A percentile compares a stretch with the other conserved stretches of the same genome.
Conservation (phyloP, 2,113 vertebrate species). For the Dasyurus viverrinus region DNA sequence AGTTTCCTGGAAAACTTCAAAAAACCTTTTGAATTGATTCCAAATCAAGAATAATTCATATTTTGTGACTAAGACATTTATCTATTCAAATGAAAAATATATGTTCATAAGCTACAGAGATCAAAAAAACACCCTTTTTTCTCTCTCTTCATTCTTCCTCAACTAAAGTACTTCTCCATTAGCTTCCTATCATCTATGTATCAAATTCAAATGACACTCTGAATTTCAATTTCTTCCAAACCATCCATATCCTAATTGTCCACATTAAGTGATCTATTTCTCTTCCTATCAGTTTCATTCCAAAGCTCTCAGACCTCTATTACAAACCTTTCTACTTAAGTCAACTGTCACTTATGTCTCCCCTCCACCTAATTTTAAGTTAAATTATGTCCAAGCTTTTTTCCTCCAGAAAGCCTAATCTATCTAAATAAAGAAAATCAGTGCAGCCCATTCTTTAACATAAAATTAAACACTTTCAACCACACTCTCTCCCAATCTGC, state of each 20-base stretch:
- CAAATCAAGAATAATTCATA: not conserved
- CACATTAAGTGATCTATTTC: not conserved
- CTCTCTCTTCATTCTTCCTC: slow-evolving; percentile 9
- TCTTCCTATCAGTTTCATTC: not conserved
- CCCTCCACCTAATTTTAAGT: not conserved
- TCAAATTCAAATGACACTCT: not conserved
- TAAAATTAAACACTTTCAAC: not conserved
- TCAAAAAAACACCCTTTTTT: not conserved
- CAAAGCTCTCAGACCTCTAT: not conserved
- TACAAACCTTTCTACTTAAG: not conserved
- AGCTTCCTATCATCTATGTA: not conserved
- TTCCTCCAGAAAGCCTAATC: not conserved
- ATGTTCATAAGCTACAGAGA: not conserved
- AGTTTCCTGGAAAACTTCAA: not conserved
- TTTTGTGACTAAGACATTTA: not conserved
- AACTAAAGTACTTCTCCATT: not conserved
- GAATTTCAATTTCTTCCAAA: not conserved
- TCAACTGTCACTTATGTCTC: not conserved
- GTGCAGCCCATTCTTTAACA: not conserved
- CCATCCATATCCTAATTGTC: not conserved
- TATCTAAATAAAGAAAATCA: not conserved
- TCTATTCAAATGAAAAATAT: not conserved
- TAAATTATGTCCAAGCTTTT: not conserved
- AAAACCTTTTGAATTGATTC: not conserved
- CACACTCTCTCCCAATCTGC: not conserved